phyloP scores from a whole-genome alignment of 2,113 vertebrate genomes.

The Bettongia penicillata region DNA sequence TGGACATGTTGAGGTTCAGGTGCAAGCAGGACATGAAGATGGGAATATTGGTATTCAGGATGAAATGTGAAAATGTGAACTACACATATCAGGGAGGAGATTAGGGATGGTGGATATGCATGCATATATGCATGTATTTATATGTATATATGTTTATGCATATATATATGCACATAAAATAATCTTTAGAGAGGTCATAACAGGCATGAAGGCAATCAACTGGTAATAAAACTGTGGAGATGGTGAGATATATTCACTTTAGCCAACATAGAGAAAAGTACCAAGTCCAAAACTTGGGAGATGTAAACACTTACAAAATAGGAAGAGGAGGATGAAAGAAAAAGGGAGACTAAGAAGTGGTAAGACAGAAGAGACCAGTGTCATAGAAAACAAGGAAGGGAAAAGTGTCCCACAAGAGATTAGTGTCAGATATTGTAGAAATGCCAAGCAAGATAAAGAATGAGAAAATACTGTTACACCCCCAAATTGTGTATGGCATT shows the following conservation, averaged over 20 bases:
- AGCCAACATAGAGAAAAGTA: background rate
- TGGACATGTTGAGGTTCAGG: too few relatives aligned
- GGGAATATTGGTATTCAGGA: background rate
- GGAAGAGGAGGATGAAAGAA: background rate
- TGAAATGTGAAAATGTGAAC: background rate
- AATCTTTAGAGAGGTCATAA: too few relatives aligned
- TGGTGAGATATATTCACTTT: background rate
- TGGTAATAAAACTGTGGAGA: background rate
- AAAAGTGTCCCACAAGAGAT: background rate
- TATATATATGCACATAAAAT: too few relatives aligned
- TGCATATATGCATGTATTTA: too few relatives aligned
- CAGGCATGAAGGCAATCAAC: background rate
- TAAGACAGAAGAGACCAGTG: background rate
- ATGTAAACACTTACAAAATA: background rate
- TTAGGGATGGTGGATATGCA: too few relatives aligned
- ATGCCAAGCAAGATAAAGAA: background rate
- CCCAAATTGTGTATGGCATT: slow-evolving; percentile 28
- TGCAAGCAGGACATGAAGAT: too few relatives aligned
- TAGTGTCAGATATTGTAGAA: background rate
- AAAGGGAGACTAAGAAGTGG: background rate
- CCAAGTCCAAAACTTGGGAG: background rate
- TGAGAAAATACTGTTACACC: background rate
- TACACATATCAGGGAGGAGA: background rate
- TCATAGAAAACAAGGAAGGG: background rate
- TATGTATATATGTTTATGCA: too few relatives aligned